phyloP scores from a whole-genome alignment of 2,888 invertebrate species.

The Miltochrista miniata region DNA sequence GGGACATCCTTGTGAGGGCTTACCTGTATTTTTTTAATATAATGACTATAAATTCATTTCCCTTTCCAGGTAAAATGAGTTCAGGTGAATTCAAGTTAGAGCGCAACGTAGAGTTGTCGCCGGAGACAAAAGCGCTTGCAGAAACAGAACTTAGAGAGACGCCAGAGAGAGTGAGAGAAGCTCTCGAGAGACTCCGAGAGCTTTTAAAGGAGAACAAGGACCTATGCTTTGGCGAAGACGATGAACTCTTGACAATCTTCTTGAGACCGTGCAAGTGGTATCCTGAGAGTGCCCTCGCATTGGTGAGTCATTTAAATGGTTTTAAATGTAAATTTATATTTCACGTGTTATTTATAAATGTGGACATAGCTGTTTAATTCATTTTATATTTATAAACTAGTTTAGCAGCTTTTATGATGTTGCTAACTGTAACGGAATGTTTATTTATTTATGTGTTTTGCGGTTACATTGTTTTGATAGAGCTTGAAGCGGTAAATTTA shows the following conservation, averaged over 20 bases:
- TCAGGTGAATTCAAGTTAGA: conserved; percentile 83
- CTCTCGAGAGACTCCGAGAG: conserved; percentile 84
- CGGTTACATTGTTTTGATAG: too few species aligned
- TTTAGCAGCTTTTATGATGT: too few species aligned
- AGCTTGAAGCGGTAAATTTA: too few species aligned
- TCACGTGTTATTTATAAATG: too few species aligned
- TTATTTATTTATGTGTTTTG: too few species aligned
- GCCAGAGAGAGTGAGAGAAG: conserved; percentile 85
- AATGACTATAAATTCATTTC: not conserved
- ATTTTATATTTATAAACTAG: too few species aligned
- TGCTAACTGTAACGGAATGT: too few species aligned
- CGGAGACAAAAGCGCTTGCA: conserved; percentile 84
- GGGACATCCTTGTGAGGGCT: too few species aligned
- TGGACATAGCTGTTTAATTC: too few species aligned
- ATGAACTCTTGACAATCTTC: conserved; percentile 90
- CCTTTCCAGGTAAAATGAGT: conserved; percentile 61
- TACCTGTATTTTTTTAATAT: too few species aligned
- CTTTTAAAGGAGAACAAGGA: conserved; percentile 87
- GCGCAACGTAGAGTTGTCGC: conserved; percentile 81
- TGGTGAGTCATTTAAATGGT: conserved; percentile 81
- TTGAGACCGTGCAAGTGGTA: conserved; percentile 93
- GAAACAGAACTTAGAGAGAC: conserved; percentile 87
- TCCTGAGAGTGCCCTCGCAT: conserved; percentile 89
- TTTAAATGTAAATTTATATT: too few species aligned
- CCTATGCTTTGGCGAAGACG: conserved; percentile 88